Conservation (phyloP, 2,113 vertebrate genomes). For the Dicrurus megarhynchus region DNA sequence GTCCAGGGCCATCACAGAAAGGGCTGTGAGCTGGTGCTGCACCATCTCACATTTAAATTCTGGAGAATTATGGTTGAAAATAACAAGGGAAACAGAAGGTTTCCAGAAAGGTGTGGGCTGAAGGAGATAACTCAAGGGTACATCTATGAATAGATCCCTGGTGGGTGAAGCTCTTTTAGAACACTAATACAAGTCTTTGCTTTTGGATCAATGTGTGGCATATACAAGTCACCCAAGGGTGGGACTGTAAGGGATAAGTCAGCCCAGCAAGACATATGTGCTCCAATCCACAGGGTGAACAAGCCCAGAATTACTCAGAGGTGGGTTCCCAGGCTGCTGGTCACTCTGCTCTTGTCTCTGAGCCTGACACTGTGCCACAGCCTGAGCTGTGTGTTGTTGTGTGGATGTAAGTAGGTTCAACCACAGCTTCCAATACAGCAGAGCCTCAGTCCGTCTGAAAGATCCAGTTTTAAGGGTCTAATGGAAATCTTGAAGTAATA, state of each 20-base stretch:
- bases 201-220: background rate
- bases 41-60: background rate
- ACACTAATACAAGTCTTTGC: background rate
- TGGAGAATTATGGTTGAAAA: background rate
- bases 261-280: background rate
- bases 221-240: background rate
- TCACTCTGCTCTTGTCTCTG: background rate
- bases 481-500: background rate
- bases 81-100: background rate
- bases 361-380: background rate
- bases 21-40: background rate
- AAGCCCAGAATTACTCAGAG: background rate
- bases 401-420: accelerated
- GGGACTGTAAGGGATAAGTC: background rate
- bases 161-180: background rate
- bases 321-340: background rate
- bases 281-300: background rate
- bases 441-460: background rate
- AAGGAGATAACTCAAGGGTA: background rate
- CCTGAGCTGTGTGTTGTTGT: background rate
- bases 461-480: background rate
- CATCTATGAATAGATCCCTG: background rate
- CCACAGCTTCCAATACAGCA: background rate
- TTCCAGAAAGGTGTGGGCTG: background rate
- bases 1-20: background rate